Percentiles rank a stretch among this genome's conserved stretches.
phyloP scores from a whole-genome alignment of 2,797 vertebrate species.

The Gouania willdenowi region DNA sequence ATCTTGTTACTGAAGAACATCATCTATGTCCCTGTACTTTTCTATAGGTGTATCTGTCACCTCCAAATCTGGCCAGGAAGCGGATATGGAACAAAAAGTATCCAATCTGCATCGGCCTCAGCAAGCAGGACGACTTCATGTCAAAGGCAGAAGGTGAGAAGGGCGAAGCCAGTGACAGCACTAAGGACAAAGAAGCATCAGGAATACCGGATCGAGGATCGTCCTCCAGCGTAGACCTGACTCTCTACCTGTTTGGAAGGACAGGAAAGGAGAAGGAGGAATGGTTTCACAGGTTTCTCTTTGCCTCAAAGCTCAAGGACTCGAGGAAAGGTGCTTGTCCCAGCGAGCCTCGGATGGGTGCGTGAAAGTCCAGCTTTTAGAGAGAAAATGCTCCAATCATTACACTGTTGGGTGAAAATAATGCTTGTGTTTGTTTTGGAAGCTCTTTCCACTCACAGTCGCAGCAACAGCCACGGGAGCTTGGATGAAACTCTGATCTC shows the following conservation, averaged over 20 bases:
- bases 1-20: no score
- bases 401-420: background rate
- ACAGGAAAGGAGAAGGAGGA: constrained; percentile 96
- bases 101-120: constrained; percentile 91
- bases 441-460: constrained; percentile 82
- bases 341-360: no score
- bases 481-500: constrained; percentile 79
- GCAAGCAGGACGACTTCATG: constrained; percentile 91
- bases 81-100: constrained; percentile 98
- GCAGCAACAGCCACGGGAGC: constrained; percentile 87
- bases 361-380: no score
- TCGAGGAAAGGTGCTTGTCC: no score
- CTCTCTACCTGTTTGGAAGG: constrained; percentile 91
- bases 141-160: constrained; percentile 82
- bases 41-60: constrained; percentile 85
- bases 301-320: constrained; percentile 80
- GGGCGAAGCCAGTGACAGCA: constrained; percentile 31
- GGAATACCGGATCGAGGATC: constrained; percentile 55
- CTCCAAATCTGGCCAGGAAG: constrained; percentile 88
- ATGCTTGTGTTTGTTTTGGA: constrained; percentile 14
- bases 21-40: no score
- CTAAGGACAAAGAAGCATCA: constrained; percentile 21
- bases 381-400: no score
- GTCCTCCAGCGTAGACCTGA: constrained; percentile 73
- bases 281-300: constrained; percentile 87